Percentiles rank a stretch among this genome's conserved stretches.
These are phyloP conservation scores for Tetrax tetrax DNA, from an alignment of 2,113 vertebrate genomes.

Conservation along the genomic window DNA sequence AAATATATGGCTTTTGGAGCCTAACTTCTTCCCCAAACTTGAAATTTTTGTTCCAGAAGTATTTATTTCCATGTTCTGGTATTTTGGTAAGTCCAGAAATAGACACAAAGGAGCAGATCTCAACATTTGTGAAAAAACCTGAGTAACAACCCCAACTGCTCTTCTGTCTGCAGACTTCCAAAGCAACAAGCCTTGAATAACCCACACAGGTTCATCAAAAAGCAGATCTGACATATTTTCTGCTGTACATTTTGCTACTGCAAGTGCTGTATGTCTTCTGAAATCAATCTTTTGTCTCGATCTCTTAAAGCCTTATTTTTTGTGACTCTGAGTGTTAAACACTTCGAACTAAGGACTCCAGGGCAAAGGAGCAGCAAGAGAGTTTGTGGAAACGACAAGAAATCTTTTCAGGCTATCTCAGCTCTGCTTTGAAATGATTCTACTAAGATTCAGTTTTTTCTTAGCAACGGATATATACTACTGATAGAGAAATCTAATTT, in stretches of 20 bases:
- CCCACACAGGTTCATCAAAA: background rate
- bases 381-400: background rate
- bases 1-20: background rate
- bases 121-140: background rate
- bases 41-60: background rate
- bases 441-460: background rate
- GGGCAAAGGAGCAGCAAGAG: background rate
- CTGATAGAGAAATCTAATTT: background rate
- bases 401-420: background rate
- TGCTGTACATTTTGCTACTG: background rate
- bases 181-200: background rate
- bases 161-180: background rate
- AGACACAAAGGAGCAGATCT: background rate
- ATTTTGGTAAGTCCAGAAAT: background rate
- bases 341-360: background rate
- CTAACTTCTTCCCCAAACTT: background rate
- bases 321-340: background rate
- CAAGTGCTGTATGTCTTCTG: background rate
- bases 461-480: background rate
- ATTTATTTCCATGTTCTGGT: background rate
- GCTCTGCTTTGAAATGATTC: background rate
- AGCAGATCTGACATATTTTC: background rate
- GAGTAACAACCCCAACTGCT: background rate
- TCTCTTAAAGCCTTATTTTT: background rate
- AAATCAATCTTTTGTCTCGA: background rate